Conservation (phyloP, 2,888 invertebrate species). For the Drosophila stalkeri region DNA sequence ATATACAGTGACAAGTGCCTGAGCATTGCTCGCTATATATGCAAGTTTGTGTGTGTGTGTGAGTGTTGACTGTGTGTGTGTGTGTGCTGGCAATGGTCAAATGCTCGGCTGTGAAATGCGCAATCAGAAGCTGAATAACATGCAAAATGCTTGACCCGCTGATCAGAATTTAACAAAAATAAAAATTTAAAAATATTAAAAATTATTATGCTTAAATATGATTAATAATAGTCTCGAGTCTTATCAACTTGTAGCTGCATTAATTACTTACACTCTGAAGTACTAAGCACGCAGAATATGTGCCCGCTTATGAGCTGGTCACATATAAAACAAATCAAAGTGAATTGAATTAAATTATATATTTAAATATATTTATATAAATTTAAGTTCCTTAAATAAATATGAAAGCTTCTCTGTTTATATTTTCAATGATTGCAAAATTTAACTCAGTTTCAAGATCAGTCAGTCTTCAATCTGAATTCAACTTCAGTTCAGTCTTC, state of each 20-base stretch:
- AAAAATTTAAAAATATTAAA: not conserved
- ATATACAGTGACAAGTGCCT: slow-evolving; percentile 70
- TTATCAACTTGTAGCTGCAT: not conserved
- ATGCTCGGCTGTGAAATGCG: slow-evolving; percentile 43
- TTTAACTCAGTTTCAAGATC: too few relatives aligned
- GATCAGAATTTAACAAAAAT: not conserved
- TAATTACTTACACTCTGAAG: too few relatives aligned
- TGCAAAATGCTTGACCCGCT: slow-evolving; percentile 18
- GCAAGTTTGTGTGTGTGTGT: slow-evolving; percentile 13
- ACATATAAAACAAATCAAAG: too few relatives aligned
- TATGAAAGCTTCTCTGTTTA: too few relatives aligned
- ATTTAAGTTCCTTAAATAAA: too few relatives aligned
- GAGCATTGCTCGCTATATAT: not conserved
- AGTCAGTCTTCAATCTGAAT: too few relatives aligned
- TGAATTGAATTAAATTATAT: too few relatives aligned
- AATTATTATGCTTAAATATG: not conserved
- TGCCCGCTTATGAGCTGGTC: too few relatives aligned
- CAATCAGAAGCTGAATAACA: slow-evolving; percentile 22
- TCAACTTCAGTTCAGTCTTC: not conserved
- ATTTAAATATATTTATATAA: too few relatives aligned
- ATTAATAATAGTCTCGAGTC: not conserved
- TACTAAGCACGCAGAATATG: too few relatives aligned
- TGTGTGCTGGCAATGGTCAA: slow-evolving; percentile 58
- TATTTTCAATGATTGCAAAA: too few relatives aligned
- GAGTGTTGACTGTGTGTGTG: slow-evolving; percentile 3